Percentiles rank a stretch among this genome's conserved stretches.
Conservation (phyloP, 2,113 vertebrate genomes). For the Ariopsis seemanni region DNA sequence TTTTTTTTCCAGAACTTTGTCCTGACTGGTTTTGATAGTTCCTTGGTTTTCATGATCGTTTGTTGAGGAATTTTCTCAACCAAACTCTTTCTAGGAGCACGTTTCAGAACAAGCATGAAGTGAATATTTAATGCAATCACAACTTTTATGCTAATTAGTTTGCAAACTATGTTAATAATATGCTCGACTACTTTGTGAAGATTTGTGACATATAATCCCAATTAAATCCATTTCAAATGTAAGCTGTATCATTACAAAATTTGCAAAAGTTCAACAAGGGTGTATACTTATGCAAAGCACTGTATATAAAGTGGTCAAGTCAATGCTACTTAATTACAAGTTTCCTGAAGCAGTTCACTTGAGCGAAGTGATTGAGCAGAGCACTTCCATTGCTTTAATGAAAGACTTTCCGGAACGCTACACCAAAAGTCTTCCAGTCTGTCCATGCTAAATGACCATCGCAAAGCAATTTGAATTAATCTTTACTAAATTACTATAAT, state of each 20-base stretch:
- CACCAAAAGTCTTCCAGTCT: slow-evolving; percentile 23
- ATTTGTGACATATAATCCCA: background rate
- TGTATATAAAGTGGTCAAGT: too few species aligned
- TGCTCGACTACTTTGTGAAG: background rate
- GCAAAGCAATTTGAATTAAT: slow-evolving; percentile 33
- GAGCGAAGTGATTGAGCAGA: slow-evolving; percentile 19
- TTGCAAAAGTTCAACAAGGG: background rate
- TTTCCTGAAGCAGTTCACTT: slow-evolving; percentile 12
- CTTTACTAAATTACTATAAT: slow-evolving; percentile 43
- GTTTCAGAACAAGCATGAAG: too few species aligned
- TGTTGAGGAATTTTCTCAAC: background rate
- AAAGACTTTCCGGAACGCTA: slow-evolving; percentile 18
- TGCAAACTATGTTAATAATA: background rate
- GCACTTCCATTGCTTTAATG: slow-evolving; percentile 17
- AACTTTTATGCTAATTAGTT: background rate
- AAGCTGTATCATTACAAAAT: background rate
- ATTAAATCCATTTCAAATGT: background rate
- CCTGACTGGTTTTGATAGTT: too few species aligned
- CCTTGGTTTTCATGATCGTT: too few species aligned
- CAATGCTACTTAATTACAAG: background rate
- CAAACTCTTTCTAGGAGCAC: background rate
- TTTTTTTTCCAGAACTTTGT: too few species aligned
- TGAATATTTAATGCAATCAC: too few species aligned
- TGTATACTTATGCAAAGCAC: background rate
- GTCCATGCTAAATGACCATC: slow-evolving; percentile 6